Evolutionary conservation across 2,888 invertebrate genomes (phyloP), one percentile per base, ranked within the genome.

Genomic region (Tiphia femorata): DNA sequence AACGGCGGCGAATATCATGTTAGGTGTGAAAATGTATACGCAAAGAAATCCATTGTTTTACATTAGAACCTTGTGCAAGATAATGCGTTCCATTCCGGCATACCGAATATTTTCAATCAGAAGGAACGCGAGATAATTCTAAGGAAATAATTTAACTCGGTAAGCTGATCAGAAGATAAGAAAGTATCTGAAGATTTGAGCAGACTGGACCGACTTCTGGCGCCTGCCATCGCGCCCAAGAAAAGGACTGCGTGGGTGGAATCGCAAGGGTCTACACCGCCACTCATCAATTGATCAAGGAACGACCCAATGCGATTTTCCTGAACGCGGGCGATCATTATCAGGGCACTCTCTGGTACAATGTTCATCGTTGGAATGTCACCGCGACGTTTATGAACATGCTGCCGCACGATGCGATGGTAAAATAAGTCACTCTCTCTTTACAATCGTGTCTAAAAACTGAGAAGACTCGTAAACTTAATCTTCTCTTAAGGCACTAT

Each of bases 281-380:
- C 44, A 64, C 69, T 19, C 61, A 62, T 35, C 58, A 58, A 21
- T 56, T 80, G 4, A 86, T 90, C 16, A 84, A 84, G 6, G 78
- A 81, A 17, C 87, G 89, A 60, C 75, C 84, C 1, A 85, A 91
- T 58, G 86, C 91, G 0, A 80, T 95, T 16, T 88, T 93, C 27
- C 82, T 95, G 50, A 93, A 94, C 77, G 94, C 91, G 0, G 95
- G 95, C 0, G 95, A 95, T 81, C 91, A 91, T 77, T 95, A 90
- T 79, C 93, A 94, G 78, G 95, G 95, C 0, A 94, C 94, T 0
- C 85, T 93, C n/a, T 95, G 93, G 92, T 94, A 93, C 75, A 90
- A 89, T 14, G 73, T 92, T 3, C 87, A 90, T n/a, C 88, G 89
- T 69, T 92, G 91, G 90, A 90, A 90, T 65, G 88, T 91, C 0